A percentile compares a stretch with the other conserved stretches of the same genome.
Conservation (phyloP, 2,888 invertebrate genomes). For the Cepaea hortensis region DNA sequence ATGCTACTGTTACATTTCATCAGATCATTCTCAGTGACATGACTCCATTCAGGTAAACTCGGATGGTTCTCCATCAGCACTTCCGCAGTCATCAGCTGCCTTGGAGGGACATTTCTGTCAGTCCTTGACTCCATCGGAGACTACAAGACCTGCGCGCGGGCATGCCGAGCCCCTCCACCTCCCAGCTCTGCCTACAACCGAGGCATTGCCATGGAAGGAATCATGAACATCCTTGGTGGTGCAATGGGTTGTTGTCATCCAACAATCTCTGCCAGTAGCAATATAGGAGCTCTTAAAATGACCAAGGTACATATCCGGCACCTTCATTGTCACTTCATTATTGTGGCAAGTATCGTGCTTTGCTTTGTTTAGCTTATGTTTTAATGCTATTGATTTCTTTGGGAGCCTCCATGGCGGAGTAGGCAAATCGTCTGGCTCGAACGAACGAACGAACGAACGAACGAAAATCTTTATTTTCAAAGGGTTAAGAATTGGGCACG, state of each 20-base stretch:
- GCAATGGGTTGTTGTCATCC: slow-evolving; percentile 88
- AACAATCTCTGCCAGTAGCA: slow-evolving; percentile 91
- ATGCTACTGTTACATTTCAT: too few relatives aligned
- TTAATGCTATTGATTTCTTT: too few relatives aligned
- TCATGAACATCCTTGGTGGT: slow-evolving; percentile 80
- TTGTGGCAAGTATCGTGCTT: too few relatives aligned
- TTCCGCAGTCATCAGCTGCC: slow-evolving; percentile 62
- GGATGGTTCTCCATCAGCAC: slow-evolving; percentile 61
- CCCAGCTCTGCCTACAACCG: slow-evolving; percentile 91
- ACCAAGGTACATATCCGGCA: slow-evolving; percentile 81
- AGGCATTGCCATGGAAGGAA: slow-evolving; percentile 83
- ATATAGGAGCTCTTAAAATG: slow-evolving; percentile 91
- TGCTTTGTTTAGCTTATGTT: too few relatives aligned
- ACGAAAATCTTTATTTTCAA: too few relatives aligned
- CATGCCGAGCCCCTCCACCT: slow-evolving; percentile 85
- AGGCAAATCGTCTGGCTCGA: too few relatives aligned
- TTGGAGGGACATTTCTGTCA: slow-evolving; percentile 65
- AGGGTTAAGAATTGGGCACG: too few relatives aligned
- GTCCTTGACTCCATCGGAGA: slow-evolving; percentile 62
- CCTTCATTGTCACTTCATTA: too few relatives aligned
- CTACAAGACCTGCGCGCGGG: slow-evolving; percentile 81
- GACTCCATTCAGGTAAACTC: slow-evolving; percentile 56
- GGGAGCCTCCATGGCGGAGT: too few relatives aligned
- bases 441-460: too few relatives aligned
- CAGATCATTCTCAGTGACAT: too few relatives aligned